Base-by-base conservation (phyloP, 2,888 invertebrate genomes). In the Podabrus alpinus region DNA sequence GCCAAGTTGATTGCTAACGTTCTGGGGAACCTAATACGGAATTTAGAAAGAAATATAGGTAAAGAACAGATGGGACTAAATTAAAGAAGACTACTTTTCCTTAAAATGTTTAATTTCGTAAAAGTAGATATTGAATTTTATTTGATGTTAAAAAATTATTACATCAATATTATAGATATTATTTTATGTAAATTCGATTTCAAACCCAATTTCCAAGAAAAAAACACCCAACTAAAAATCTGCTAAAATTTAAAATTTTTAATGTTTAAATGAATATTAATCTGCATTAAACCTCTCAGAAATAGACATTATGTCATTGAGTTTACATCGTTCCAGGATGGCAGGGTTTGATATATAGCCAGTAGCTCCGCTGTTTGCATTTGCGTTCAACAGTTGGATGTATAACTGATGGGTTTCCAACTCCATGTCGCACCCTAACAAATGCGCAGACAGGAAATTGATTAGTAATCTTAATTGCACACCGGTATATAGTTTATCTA, bases 331-430 rank as follows among this genome's bases (percentile, higher is more conserved):
- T 75, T 78, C 76, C 81, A 76, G 77, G 81, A 78, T 78, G 79
- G 78, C 79, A 68, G 66, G 78, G 75, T 79, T 82, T 83, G 83
- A 83, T 83, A 79, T 83, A 83, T 81, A 78, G 71, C 71, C 75
- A 72, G 69, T 75, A 77, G 77, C 78, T 79, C 75, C 76, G 74
- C 78, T 81, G 80, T 81, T 81, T 80, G 81, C 79, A 77, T 81
- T 77, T 79, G 80, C 80, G 82, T 80, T 83, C 83, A 84, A 83
- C 83, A 83, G 83, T 84, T 83, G 83, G 80, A 81, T 79, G 79
- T 81, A 79, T 80, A 80, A 80, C 80, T 80, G 81, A 82, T 81
- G 79, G 79, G 70, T 69, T 75, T 72, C 45, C 21, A 67, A 76
- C 77, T 79, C 70, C 72, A 79, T 76, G 78, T 73, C 75, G 76